These are phyloP conservation scores for Erythrolamprus reginae DNA, from an alignment of 2,113 vertebrate genomes.

Conservation along the genomic window DNA sequence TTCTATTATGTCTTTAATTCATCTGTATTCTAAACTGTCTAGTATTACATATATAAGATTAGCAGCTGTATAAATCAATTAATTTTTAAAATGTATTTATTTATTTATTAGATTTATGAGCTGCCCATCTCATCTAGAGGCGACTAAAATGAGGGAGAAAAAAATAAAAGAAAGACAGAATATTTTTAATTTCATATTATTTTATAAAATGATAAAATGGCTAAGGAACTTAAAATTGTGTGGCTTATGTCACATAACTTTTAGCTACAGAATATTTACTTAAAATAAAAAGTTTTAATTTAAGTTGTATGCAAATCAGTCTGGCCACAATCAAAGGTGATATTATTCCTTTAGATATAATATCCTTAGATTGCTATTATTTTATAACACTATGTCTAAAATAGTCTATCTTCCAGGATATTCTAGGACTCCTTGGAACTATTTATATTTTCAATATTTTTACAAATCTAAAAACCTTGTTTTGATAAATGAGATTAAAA, in stretches of 20 bases:
- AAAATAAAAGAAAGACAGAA: not conserved
- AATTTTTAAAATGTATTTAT: not conserved
- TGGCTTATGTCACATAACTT: not conserved
- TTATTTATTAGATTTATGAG: not conserved
- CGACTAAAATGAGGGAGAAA: not conserved
- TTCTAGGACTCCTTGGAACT: constrained; percentile 1
- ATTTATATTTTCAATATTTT: not conserved
- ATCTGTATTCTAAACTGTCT: not conserved
- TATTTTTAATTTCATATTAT: not conserved
- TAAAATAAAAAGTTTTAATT: not conserved
- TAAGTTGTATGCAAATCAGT: not conserved
- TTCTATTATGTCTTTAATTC: not conserved
- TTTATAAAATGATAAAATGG: not conserved
- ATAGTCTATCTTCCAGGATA: not conserved
- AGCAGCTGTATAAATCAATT: not conserved
- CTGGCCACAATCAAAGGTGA: not conserved
- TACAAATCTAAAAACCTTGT: not conserved
- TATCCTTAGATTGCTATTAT: not conserved
- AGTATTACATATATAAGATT: not conserved
- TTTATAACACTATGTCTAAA: constrained; percentile 9
- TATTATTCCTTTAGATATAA: not conserved
- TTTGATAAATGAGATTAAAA: not conserved
- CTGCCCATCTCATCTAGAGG: not conserved
- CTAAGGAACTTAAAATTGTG: not conserved
- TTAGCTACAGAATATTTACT: not conserved